Conservation (phyloP, 2,888 invertebrate species). For the Adelphocoris suturalis region DNA sequence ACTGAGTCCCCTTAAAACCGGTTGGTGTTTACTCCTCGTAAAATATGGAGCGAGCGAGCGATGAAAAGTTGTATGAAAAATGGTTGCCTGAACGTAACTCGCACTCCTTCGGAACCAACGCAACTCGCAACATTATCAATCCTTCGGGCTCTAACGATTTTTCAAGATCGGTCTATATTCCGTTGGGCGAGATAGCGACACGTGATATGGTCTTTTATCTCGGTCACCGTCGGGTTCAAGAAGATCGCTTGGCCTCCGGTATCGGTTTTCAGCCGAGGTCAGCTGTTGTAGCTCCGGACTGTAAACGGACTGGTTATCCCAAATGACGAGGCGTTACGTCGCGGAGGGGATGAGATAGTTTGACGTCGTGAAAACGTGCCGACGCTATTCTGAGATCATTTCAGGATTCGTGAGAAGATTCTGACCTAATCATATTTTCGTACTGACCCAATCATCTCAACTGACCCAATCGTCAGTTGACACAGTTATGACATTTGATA, state of each 20-base stretch:
- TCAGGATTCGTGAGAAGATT: background rate
- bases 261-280: conserved; percentile 36
- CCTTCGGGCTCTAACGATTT: background rate
- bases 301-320: conserved; percentile 25
- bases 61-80: background rate
- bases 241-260: conserved; percentile 34
- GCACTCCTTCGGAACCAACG: too few relatives aligned
- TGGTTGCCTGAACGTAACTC: too few relatives aligned
- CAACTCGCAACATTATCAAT: too few relatives aligned
- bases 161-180: background rate
- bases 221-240: conserved; percentile 28
- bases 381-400: background rate
- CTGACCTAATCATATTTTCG: too few relatives aligned
- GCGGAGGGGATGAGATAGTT: background rate
- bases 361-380: background rate
- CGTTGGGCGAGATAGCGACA: background rate
- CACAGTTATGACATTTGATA: too few relatives aligned
- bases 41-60: background rate
- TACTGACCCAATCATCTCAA: too few relatives aligned
- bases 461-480: too few relatives aligned
- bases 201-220: conserved; percentile 43
- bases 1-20: too few relatives aligned
- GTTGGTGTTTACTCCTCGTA: background rate
- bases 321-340: background rate
- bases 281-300: background rate